phyloP scores from a whole-genome alignment of 1,140 invertebrate species.

The Nixonia krombeini region DNA sequence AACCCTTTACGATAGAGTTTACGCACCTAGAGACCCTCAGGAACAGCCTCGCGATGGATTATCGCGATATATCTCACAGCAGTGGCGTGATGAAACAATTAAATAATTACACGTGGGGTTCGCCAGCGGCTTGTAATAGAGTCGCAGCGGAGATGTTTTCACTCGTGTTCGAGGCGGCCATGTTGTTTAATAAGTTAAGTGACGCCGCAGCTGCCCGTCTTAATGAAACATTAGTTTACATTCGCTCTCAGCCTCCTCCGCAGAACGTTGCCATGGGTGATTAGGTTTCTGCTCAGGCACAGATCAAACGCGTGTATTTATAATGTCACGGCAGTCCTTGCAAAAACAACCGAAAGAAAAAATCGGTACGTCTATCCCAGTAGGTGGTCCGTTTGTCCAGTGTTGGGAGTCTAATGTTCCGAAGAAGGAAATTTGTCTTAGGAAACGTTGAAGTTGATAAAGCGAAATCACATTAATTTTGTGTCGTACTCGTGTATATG shows the following conservation, averaged over 20 bases:
- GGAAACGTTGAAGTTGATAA: too few species aligned
- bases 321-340: too few species aligned
- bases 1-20: too few species aligned
- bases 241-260: slow-evolving; percentile 51
- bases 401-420: too few species aligned
- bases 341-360: too few species aligned
- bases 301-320: background rate
- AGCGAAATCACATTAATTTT: too few species aligned
- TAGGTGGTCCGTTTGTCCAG: too few species aligned
- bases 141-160: slow-evolving; percentile 44
- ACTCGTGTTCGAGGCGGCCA: slow-evolving; percentile 52
- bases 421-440: too few species aligned
- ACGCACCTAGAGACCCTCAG: background rate
- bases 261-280: slow-evolving; percentile 43
- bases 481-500: too few species aligned
- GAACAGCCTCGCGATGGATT: slow-evolving; percentile 15
- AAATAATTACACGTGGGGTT: slow-evolving; percentile 52
- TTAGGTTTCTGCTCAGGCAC: slow-evolving; percentile 12
- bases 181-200: slow-evolving; percentile 71
- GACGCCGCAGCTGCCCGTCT: slow-evolving; percentile 69
- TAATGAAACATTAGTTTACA: slow-evolving; percentile 71
- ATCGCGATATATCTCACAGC: slow-evolving; percentile 19
- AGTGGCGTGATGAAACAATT: slow-evolving; percentile 52
- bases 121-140: slow-evolving; percentile 37
- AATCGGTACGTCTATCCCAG: too few species aligned